Percentiles rank a stretch among this genome's conserved stretches.
phyloP scores from a whole-genome alignment of 37 sponge, comb jelly and placozoan genomes.

The Eunapius fragilis region DNA sequence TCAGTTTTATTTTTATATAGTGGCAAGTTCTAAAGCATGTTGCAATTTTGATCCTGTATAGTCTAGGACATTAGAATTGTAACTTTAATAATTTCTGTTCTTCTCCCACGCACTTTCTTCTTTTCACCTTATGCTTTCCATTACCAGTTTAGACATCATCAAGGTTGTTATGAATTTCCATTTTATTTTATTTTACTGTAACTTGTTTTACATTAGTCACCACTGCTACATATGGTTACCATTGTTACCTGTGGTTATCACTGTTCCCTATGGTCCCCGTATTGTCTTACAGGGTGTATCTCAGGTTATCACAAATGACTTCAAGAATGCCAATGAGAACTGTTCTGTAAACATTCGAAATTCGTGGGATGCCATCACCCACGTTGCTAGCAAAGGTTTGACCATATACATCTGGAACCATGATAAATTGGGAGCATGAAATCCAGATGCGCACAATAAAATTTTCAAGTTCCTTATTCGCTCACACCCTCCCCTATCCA shows the following conservation, averaged over 20 bases:
- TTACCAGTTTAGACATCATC: no score
- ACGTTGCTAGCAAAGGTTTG: slow-evolving; percentile 9
- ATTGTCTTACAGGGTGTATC: slow-evolving; percentile 24
- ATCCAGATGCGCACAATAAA: not conserved
- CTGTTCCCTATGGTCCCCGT: not conserved
- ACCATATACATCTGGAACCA: not conserved
- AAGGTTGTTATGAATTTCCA: no score
- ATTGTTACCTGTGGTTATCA: not conserved
- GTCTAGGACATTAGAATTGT: no score
- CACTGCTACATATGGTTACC: not conserved
- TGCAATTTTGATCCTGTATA: no score
- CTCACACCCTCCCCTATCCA: not conserved
- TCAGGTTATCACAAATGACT: slow-evolving; percentile 49
- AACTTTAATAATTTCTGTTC: no score
- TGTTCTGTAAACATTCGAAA: slow-evolving; percentile 49
- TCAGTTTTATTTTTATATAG: no score
- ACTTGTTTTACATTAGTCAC: no score
- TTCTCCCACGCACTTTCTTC: no score
- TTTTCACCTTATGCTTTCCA: no score
- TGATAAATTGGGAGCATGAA: no score
- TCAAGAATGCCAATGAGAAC: slow-evolving; percentile 2
- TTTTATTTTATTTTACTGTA: no score
- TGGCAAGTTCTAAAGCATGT: no score
- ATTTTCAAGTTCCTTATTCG: not conserved
- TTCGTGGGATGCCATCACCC: slow-evolving; percentile 51